Conservation (phyloP, 2,888 invertebrate species). For the Malacosoma neustria region DNA sequence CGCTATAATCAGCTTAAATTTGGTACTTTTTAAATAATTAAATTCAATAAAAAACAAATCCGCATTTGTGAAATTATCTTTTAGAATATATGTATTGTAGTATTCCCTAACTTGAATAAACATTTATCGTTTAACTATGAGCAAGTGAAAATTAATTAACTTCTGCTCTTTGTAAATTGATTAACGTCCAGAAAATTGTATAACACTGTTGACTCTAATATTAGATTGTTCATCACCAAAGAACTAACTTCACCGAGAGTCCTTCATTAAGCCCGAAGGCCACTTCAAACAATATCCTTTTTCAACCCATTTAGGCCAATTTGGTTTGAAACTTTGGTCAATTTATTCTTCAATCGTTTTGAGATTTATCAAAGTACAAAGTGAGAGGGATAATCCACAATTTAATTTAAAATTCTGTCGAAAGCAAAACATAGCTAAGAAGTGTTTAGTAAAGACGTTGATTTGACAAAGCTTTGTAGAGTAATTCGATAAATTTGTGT, state of each 20-base stretch:
- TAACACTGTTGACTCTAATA: no score
- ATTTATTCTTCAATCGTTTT: neutral
- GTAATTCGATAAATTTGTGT: neutral
- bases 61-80: no score
- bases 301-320: neutral
- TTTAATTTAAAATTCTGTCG: neutral
- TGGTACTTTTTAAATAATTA: no score
- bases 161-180: no score
- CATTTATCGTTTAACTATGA: no score
- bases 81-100: no score
- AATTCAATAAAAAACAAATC: no score
- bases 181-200: no score
- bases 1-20: no score
- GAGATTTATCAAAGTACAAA: neutral
- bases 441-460: neutral
- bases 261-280: conserved; percentile 8
- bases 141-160: no score
- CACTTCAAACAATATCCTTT: neutral
- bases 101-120: no score
- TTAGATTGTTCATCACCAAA: no score
- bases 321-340: conserved; percentile 8
- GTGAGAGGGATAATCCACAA: neutral
- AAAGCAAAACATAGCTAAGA: neutral
- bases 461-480: neutral
- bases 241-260: neutral